These are phyloP conservation scores for Hippocampus comes DNA, from an alignment of 2,113 vertebrate species.

Conservation along the genomic window DNA sequence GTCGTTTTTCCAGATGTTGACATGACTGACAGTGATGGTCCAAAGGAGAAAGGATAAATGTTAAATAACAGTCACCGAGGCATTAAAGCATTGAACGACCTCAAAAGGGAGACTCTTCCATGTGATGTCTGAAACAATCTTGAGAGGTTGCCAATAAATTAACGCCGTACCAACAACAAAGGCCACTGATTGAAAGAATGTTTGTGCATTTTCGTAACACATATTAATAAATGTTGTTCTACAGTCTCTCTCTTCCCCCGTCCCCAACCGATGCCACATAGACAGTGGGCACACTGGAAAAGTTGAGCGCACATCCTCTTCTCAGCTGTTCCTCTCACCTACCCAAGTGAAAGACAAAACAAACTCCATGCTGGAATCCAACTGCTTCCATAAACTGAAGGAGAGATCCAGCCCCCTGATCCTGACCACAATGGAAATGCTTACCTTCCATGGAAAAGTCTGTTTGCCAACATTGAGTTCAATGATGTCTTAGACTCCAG, in stretches of 20 bases:
- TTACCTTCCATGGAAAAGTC: conserved; percentile 92
- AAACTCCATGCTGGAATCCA: conserved; percentile 52
- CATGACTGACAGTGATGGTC: conserved; percentile 13
- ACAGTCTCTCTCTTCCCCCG: conserved; percentile 28
- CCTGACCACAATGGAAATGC: conserved; percentile 66
- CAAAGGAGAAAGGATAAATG: conserved; percentile 26
- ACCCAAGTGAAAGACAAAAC: conserved; percentile 58
- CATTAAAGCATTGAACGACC: conserved; percentile 30
- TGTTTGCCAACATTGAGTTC: conserved; percentile 92
- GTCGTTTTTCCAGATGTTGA: conserved; percentile 29
- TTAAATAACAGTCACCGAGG: conserved; percentile 43
- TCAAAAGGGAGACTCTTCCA: conserved; percentile 35
- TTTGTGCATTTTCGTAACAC: conserved; percentile 28
- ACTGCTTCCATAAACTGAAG: conserved; percentile 54
- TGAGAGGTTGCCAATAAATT: conserved; percentile 22
- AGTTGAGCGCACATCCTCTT: conserved; percentile 44
- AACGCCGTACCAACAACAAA: conserved; percentile 27
- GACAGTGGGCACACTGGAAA: conserved; percentile 48
- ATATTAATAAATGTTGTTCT: conserved; percentile 24
- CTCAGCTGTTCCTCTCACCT: conserved; percentile 59
- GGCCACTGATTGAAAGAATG: conserved; percentile 28
- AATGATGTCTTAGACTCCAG: conserved; percentile 93
- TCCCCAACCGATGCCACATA: conserved; percentile 36
- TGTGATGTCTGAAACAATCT: conserved; percentile 20
- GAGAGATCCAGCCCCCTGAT: conserved; percentile 50